phyloP scores from a whole-genome alignment of 2,113 vertebrate species.

The Grammatotria lemairii region DNA sequence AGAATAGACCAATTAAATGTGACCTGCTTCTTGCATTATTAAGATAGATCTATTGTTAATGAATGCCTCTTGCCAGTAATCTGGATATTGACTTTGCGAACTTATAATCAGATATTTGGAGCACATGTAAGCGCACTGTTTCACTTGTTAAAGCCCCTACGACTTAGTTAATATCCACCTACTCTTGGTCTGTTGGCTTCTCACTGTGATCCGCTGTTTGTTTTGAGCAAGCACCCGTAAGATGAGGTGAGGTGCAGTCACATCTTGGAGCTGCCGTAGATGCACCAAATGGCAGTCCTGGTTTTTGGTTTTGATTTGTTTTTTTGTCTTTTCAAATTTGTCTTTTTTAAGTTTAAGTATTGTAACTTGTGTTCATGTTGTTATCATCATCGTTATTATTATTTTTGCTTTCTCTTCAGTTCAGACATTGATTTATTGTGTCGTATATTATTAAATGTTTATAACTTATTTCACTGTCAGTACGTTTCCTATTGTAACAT shows the following conservation, averaged over 20 bases:
- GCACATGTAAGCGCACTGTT: neutral
- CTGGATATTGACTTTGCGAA: neutral
- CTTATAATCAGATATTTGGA: neutral
- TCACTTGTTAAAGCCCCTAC: neutral
- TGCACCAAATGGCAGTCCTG: neutral
- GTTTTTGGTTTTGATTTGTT: fast-evolving
- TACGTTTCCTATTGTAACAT: neutral
- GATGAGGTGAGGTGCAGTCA: neutral
- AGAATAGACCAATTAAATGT: neutral
- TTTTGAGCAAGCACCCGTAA: neutral
- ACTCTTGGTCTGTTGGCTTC: neutral
- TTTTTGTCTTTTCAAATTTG: neutral
- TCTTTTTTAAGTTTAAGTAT: neutral
- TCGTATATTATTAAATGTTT: neutral
- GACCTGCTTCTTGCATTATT: neutral
- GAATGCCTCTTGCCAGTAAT: neutral
- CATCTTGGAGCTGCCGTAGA: neutral
- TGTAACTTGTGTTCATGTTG: neutral
- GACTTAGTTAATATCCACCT: neutral
- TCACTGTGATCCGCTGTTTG: neutral
- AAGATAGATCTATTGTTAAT: neutral
- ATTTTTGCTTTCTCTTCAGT: neutral
- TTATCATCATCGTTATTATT: neutral
- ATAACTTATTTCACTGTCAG: neutral
- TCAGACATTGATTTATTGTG: neutral